Percentiles rank a stretch among this genome's conserved stretches.
phyloP scores from a whole-genome alignment of 2,113 vertebrate genomes.

The Carettochelys insculpta region DNA sequence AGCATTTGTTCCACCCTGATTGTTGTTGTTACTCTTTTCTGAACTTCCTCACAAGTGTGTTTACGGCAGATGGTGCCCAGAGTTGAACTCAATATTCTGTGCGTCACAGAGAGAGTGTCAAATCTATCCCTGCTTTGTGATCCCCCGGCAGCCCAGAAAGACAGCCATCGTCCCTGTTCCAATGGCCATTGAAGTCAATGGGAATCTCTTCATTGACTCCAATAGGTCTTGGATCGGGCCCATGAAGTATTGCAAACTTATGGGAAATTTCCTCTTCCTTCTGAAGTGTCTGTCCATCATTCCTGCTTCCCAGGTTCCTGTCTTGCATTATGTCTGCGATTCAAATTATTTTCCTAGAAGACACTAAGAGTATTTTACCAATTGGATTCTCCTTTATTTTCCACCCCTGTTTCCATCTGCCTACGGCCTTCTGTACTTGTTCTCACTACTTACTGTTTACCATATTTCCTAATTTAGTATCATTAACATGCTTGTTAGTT shows the following conservation, averaged over 20 bases:
- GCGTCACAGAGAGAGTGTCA: not conserved
- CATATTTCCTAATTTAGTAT: constrained; percentile 70
- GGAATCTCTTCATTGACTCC: constrained; percentile 21
- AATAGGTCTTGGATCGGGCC: constrained; percentile 20
- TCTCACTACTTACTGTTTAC: constrained; percentile 52
- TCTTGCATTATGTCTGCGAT: constrained; percentile 11
- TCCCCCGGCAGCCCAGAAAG: not conserved
- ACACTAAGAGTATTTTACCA: constrained; percentile 66
- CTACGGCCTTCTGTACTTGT: constrained; percentile 69
- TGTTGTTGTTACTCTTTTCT: not conserved
- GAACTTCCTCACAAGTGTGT: rapidly evolving
- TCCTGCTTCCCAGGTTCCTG: constrained; percentile 62
- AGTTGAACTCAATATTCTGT: not conserved
- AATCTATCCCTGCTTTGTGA: not conserved
- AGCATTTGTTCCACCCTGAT: rapidly evolving
- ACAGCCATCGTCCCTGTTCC: not conserved
- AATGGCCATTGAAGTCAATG: rapidly evolving
- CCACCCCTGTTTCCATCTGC: constrained; percentile 71
- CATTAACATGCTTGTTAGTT: constrained; percentile 65
- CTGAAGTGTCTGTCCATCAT: constrained; percentile 58
- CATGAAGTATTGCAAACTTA: constrained; percentile 50
- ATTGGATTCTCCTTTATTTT: constrained; percentile 76
- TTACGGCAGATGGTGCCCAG: not conserved
- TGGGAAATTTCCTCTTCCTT: constrained; percentile 54
- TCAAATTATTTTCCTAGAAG: constrained; percentile 74